Base-by-base conservation (phyloP, 2,888 invertebrate genomes). In the Keiferia lycopersicella region DNA sequence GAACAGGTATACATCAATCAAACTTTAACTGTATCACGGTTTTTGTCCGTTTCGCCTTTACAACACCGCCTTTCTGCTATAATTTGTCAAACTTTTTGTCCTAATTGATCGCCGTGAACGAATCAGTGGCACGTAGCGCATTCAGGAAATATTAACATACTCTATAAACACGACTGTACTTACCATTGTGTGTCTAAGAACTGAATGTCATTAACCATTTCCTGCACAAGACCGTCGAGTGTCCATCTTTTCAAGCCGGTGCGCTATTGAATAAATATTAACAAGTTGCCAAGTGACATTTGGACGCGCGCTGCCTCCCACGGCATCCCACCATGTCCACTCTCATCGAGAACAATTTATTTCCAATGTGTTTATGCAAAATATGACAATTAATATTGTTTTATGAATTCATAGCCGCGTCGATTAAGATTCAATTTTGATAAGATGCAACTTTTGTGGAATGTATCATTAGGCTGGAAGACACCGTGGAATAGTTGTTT, bases 371-470 rank as follows among this genome's bases (percentile, higher is more conserved):
- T 76, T 82, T 82, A 89, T 87, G 87, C 84, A 87, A 85, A 87
- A 82, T 79, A 78, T 83, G 79, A 86, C 86, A 89, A 88, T 88
- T 88, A 88, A 86, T 85, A 84, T 83, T 83, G 83, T 83, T 86
- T 84, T 85, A 88, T 84, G 82, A 84, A 84, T 84, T 83, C 82
- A 84, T 84, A 82, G 82, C 78, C 67, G 66, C 74, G 72, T 86
- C 87, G 80, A 90, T 90, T 87, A 87, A 90, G 89, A 89, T 90
- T 87, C 84, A 77, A 87, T 87, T 87, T 80, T 82, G 88, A 90
- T 90, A 91, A 90, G 72, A 76, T 71, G 73, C 73, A 78, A 73
- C 77, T 79, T 84, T 84, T 85, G 82, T 83, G 68, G 76, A 74
- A 80, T 80, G 73, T 84, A 81, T 86, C 80, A 87, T 86, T 85